Conservation (phyloP, 2,888 invertebrate genomes). For the Tridacna crocea region DNA sequence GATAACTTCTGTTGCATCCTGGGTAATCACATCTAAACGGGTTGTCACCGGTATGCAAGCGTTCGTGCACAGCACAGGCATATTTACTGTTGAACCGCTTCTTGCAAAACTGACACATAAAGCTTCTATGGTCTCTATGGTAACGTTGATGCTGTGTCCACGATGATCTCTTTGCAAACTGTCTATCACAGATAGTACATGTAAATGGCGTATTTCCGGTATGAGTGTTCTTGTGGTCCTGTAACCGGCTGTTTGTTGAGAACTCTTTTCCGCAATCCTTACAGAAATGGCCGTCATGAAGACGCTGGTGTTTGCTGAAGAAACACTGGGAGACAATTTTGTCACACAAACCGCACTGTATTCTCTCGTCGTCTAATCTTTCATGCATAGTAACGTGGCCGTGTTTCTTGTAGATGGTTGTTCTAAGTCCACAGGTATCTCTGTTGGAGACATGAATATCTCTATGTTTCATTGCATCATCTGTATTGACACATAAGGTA, state of each 20-base stretch:
- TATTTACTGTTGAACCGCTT: slow-evolving; percentile 61
- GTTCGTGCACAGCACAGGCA: slow-evolving; percentile 57
- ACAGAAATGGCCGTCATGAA: slow-evolving; percentile 60
- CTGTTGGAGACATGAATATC: slow-evolving; percentile 32
- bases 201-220: slow-evolving; percentile 45
- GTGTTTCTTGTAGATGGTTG: slow-evolving; percentile 27
- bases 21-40: slow-evolving; percentile 56
- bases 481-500: slow-evolving; percentile 37
- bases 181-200: slow-evolving; percentile 50
- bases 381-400: slow-evolving; percentile 50
- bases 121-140: slow-evolving; percentile 54
- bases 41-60: slow-evolving; percentile 60
- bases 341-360: slow-evolving; percentile 57
- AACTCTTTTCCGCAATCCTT: slow-evolving; percentile 53
- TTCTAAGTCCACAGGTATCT: slow-evolving; percentile 38
- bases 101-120: slow-evolving; percentile 48
- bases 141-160: slow-evolving; percentile 59
- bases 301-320: slow-evolving; percentile 58
- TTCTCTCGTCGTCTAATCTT: slow-evolving; percentile 41
- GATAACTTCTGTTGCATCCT: slow-evolving; percentile 55
- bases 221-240: slow-evolving; percentile 57
- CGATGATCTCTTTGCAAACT: slow-evolving; percentile 57
- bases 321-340: slow-evolving; percentile 54
- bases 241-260: slow-evolving; percentile 54
- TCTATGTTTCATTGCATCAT: slow-evolving; percentile 49